Percentiles rank a stretch among this genome's conserved stretches.
phyloP scores from a whole-genome alignment of 2,113 vertebrate species.

The Halcyon malimbica region DNA sequence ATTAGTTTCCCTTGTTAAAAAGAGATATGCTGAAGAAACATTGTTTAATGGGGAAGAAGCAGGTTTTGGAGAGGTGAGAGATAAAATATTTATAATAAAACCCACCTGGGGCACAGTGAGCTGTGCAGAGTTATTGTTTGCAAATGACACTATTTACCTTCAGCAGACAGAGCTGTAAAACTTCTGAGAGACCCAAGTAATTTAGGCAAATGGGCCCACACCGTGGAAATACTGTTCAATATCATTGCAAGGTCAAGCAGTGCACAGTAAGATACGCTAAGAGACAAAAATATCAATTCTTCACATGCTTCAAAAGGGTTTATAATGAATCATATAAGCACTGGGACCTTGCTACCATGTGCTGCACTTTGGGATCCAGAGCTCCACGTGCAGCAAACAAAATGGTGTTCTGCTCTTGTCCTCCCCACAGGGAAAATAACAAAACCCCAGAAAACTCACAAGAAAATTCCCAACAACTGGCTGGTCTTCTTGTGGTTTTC shows the following conservation, averaged over 20 bases:
- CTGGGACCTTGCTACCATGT: not conserved
- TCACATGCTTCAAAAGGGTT: not conserved
- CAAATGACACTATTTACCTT: not conserved
- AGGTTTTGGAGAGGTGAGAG: not conserved
- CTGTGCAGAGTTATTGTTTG: not conserved
- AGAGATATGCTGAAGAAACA: not conserved
- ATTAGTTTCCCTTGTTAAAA: not conserved
- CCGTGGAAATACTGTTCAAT: not conserved
- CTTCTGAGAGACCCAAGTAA: not conserved
- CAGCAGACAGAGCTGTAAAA: not conserved
- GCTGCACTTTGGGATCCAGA: not conserved
- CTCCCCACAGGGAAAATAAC: accelerated
- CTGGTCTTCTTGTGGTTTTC: not conserved
- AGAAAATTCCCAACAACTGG: not conserved
- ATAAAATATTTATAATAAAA: conserved; percentile 8
- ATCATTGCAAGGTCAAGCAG: not conserved
- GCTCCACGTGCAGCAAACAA: not conserved
- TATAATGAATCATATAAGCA: not conserved
- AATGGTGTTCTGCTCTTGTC: not conserved
- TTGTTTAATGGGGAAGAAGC: not conserved
- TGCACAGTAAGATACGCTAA: not conserved
- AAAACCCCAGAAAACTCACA: not conserved
- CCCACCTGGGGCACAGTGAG: not conserved
- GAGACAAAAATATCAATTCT: not conserved
- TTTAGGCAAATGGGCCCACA: not conserved